A percentile compares a stretch with the other conserved stretches of the same genome.
Conservation (phyloP, 1,140 invertebrate species). For the Drosophila parvula region DNA sequence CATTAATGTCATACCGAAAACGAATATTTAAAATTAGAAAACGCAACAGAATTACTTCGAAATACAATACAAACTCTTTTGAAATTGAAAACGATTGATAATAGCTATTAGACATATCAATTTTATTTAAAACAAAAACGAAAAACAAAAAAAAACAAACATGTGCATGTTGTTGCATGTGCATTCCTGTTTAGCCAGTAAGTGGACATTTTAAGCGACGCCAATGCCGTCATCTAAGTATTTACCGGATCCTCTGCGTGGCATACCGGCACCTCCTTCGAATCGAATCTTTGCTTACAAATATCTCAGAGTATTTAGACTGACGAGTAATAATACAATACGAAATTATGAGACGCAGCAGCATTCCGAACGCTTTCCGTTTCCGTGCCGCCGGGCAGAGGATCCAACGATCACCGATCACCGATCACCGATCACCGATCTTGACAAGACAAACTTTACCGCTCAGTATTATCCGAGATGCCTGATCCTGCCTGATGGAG, state of each 20-base stretch:
- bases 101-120: constrained; percentile 84
- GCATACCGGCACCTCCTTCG: constrained; percentile 26
- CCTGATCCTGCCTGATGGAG: constrained; percentile 11
- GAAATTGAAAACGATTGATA: constrained; percentile 84
- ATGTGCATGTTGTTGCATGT: constrained; percentile 46
- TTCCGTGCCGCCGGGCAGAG: constrained; percentile 34
- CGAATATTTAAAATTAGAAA: constrained; percentile 24
- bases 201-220: constrained; percentile 56
- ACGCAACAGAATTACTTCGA: constrained; percentile 69
- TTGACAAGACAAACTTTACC: constrained; percentile 52
- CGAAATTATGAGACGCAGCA: constrained; percentile 33
- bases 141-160: constrained; percentile 41
- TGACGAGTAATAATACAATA: constrained; percentile 52
- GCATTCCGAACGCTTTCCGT: constrained; percentile 21
- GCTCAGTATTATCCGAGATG: constrained; percentile 56
- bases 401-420: not conserved
- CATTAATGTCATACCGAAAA: constrained; percentile 40
- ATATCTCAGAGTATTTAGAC: constrained; percentile 56
- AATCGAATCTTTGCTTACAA: constrained; percentile 39
- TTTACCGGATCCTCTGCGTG: constrained; percentile 28
- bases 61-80: constrained; percentile 71
- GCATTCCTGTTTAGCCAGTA: constrained; percentile 69
- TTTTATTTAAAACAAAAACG: constrained; percentile 66
- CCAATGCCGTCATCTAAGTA: constrained; percentile 22
- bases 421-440: constrained; percentile 27